Evolutionary conservation across 2,113 vertebrate genomes (phyloP), one percentile per base, ranked within the genome.

Genomic region (Mirounga angustirostris): DNA sequence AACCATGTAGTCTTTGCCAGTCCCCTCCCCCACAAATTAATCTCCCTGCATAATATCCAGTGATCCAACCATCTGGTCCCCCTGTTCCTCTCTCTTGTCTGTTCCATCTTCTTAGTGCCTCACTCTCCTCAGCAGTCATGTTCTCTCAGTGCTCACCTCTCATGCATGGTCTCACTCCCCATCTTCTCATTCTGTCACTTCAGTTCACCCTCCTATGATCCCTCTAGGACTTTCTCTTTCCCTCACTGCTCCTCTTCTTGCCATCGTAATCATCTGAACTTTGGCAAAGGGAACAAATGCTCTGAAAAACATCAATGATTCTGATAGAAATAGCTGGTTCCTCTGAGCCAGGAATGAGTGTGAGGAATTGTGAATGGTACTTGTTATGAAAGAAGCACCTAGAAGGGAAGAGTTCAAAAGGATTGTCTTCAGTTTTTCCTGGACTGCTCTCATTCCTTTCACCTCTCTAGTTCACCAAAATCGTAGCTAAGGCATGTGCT

Each of bases 1-100:
- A 98, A 98, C 98, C 58, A 36, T 43, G 90, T 98, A 97, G 94
- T 98, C 96, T 98, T 98, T 98, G 96, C 96, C 82, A 96, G 90
- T 22, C 9, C 59, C 24, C 58, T n/a, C 18, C 56, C 67, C 30
- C 58, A 33, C 15, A 87, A 91, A 97, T 94, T 92, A 90, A 84
- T 98, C 59, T 74, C 89, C 65, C 91, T 95, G 67, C 76, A 73
- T 79, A 95, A 36, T 93, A 95, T 84, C 94, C 76, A 97, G 94
- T 78, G 88, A 22, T 96, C 90, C 89, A 96, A 78, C 96, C 91
- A 83, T 63, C 79, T 97, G 85, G 74, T 97, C 78, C 96, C 94
- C 58, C 21, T 91, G 67, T 82, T 96, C 91, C 93, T 96, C 97
- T 86, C 63, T 97, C 85, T 65, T 58, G 46, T 94, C 82, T 92